Base-by-base conservation (phyloP, 2,113 vertebrate genomes). In the Aphyosemion australe region DNA sequence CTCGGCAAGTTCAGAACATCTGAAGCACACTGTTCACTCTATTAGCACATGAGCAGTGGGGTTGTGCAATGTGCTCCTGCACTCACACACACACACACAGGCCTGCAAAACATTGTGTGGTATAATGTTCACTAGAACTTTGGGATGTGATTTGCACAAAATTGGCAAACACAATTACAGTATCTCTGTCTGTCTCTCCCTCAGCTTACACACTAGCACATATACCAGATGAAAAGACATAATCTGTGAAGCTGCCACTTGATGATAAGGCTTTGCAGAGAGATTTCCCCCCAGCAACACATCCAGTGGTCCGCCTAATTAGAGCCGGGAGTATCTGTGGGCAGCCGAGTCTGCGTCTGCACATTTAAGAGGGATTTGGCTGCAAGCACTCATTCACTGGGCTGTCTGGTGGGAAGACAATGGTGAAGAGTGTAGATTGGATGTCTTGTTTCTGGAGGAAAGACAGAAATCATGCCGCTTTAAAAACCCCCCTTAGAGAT, bases 291-390 rank as follows among this genome's bases (percentile, higher is more conserved):
- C 26, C 60, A 47, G 31, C 76, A 79, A 65, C 79, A 78, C 55
- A 21, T 87, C 74, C 81, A 87, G 79, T 39, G 74, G 80, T 78
- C 67, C 64, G 65, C 67, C 80, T 84, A 84, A 86, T 90, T 87
- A 85, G 67, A 86, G 83, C 58, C 13, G 53, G 84, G 80, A 70
- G 59, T 69, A 70, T 90, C 78, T 79, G 82, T 77, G 80, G 74
- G 76, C 65, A 65, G 57, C 26, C 48, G 70, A 69, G 67, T 70
- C 75, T 75, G 78, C 14, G 61, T 63, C 72, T 76, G 80, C 71
- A 61, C 70, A 74, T 72, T 57, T 72, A 39, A n/a, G 76, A 47
- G 76, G 83, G 86, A 87, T 87, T 88, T 87, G 81, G 68, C 79
- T 4, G 5, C 50, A 56, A 81, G 69, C 65, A 52, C 76, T 82